Base-by-base conservation (phyloP, 2,113 vertebrate genomes). In the Marmota monax region DNA sequence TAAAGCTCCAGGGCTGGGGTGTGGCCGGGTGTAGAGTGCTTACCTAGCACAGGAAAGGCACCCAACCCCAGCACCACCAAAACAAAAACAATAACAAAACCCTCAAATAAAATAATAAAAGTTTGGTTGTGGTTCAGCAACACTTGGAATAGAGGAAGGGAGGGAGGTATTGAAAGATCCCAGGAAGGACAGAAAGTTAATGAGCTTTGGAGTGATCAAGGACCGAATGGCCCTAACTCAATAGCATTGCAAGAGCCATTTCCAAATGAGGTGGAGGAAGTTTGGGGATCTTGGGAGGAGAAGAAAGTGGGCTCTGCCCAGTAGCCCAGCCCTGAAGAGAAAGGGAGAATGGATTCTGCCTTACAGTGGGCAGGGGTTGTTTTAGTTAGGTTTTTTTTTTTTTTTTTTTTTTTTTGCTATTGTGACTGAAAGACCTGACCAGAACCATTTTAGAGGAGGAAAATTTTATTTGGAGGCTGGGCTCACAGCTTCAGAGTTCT, bases 211-310 rank as follows among this genome's bases (percentile, higher is more conserved):
- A 34, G 0, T 3, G 8, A 25, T 9, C 76, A 14, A 10, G 11
- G 70, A 27, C 76, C 0, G 34, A n/a, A 8, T 18, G 20, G 5
- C 23, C 77, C 51, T 25, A 58, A 32, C 27, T 70, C 72, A 58
- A 0, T 63, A 83, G 12, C 13, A 4, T 4, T 2, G 4, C 7
- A 39, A 12, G 12, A 27, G 17, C 83, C 42, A 0, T 42, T 78
- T 79, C 82, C 72, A 77, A 67, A 73, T 39, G 69, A 80, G 2
- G 53, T 4, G 13, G 42, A 69, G 37, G 32, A n/a, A 65, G 37
- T 2, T 39, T 80, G 34, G 10, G 63, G 65, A 63, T 11, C 4
- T 3, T 7, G 13, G n/a, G 45, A 51, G 77, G 53, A 53, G 39
- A 69, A 51, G 48, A 69, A 0, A 7, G 6, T 8, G 2, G 39